Base-by-base conservation (phyloP, 2,113 vertebrate genomes). In the Hippolais icterina region DNA sequence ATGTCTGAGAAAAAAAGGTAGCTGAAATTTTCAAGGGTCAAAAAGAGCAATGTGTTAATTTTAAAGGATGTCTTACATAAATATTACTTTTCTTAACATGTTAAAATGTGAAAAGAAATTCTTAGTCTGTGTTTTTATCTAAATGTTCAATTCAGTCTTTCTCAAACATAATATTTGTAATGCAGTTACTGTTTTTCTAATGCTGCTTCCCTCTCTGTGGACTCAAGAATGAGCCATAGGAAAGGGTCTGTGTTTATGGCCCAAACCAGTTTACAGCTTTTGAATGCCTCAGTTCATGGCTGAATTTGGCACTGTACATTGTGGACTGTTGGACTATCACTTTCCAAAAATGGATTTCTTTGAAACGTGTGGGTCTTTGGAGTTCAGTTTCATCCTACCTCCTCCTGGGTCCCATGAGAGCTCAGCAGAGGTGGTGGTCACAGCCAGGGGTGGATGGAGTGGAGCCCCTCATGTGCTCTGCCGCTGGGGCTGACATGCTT, bases 11-110 rank as follows among this genome's bases (percentile, higher is more conserved):
- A 79, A 42, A 42, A 59, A 54, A 61, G 46, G 65, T 69, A 82
- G 69, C 47, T 76, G 65, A 71, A 94, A 71, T 87, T 97, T 96
- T 89, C 87, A 80, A 95, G 97, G 93, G 59, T 93, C 54, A 82
- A 4, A 56, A 89, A 64, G 50, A 93, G 28, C 8, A 15, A 31
- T 83, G 64, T 92, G 76, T 52, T 93, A 68, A 81, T 95, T 96
- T 96, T 91, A 83, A 93, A 96, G 81, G 66, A 47, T 25, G 46
- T 44, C 39, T 89, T 85, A 28, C 65, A 19, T 72, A 91, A 80
- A 69, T 93, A 50, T 49, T 77, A 49, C 31, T 71, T 68, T n/a
- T 35, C 21, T 64, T 91, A 37, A 59, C 6, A 1, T 37, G 49
- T 69, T 52, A 60, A 76, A 76, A 86, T 65, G 49, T 35, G 57